Evolutionary conservation across 2,113 vertebrate genomes (phyloP), one percentile per base, ranked within the genome.

Genomic region (Atractosteus spatula): DNA sequence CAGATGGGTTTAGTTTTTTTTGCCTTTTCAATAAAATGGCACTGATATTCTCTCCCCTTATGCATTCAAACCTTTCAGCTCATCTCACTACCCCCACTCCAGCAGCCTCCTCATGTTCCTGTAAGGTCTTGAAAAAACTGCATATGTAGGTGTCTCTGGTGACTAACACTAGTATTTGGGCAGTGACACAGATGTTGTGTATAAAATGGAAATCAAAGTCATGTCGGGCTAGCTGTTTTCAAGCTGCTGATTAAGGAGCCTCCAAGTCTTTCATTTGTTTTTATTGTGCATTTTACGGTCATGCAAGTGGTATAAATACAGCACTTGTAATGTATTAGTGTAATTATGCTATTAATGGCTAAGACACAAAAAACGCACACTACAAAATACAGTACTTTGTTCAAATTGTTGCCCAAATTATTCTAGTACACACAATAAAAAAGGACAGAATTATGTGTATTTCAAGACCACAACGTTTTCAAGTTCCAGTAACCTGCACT

Each of bases 261-360:
- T 71, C 81, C 29, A 29, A 29, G 81, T 78, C 70, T 85, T 84
- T 80, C 83, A 81, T 86, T 87, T 76, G 79, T 85, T 87, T 79
- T 79, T 29, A 29, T 29, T 29, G 29, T 29, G 29, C 29, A 29
- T 29, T 29, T 29, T 29, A 29, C 29, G 29, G 29, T 29, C 29
- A 29, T 29, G 29, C 29, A 29, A 29, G 29, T 29, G 29, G 29
- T 29, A 29, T 29, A 29, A 29, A 29, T 29, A 29, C 29, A 29
- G 29, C 29, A 29, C 29, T 29, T 29, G 29, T 29, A 29, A 29
- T 29, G 29, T 1, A 29, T 29, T 29, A 1, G 29, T 29, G 29
- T 29, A 29, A 29, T 29, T 29, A 29, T 29, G 29, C 29, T 29
- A 29, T 29, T 29, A 29, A 29, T 29, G 29, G 29, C 29, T 29